Evolutionary conservation across 2,888 invertebrate genomes (phyloP), one percentile per base, ranked within the genome.

Genomic region (Monopis laevigella): DNA sequence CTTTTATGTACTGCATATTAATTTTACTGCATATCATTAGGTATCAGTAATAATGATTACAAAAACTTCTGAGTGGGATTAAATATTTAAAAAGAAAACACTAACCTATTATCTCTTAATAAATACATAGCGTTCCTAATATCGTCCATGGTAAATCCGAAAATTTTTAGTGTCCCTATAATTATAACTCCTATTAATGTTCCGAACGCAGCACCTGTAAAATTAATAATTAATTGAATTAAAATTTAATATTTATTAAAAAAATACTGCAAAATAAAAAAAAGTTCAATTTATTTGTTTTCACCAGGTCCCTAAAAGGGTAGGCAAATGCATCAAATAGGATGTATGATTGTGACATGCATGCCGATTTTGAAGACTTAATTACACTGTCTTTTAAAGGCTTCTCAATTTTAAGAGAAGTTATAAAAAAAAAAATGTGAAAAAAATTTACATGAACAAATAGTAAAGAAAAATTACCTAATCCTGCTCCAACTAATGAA

Each of bases 71-170:
- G n/a, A n/a, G n/a, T n/a, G n/a, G n/a, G n/a, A n/a, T n/a, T n/a
- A n/a, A n/a, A n/a, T n/a, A 24, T 6, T 24, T 24, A 24, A 24
- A 24, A 7, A 24, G 6, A 24, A 24, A 11, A n/a, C n/a, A n/a
- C n/a, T 51, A 55, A 75, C 75, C 74, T 75, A 14, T 62, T 54
- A 51, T 59, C 53, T 48, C 55, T 69, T 8, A 78, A 75, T 52
- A 72, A 75, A 49, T 82, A 75, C 51, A 88, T 83, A 65, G 84
- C 84, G 53, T 78, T 78, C 45, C 86, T 77, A 10, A 88, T 71
- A 43, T 89, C 87, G 28, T 85, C 81, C 84, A 90, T 87, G 1
- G 83, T 66, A 1, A 82, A 56, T 18, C 89, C 89, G 8, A 84
- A 69, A 1, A 84, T 10, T 53, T 82, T 82, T 24, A 90, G 59